Evolutionary conservation across 2,888 invertebrate species (phyloP), one percentile per base, ranked within the genome.

Genomic region (Leptopilina syphax): DNA sequence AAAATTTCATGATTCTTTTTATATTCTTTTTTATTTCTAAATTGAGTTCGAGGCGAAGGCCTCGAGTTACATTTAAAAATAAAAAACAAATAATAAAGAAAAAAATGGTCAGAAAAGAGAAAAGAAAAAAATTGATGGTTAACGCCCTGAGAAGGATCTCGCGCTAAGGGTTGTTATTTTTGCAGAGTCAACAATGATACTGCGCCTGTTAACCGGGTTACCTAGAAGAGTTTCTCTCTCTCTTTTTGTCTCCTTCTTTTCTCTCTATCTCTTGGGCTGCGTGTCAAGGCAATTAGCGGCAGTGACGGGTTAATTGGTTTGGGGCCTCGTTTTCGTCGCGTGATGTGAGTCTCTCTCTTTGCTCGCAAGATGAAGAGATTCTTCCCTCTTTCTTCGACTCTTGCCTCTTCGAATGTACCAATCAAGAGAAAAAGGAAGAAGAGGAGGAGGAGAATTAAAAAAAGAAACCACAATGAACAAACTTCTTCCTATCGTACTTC

Each of bases 251-350:
- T 50, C 76, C 84, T 80, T 83, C 82, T 85, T 83, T 34, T 34
- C 34, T 1, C 34, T 34, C 34, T 34, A 34, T 34, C 34, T 34
- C 3, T 34, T 34, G 34, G 78, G 81, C 73, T 65, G 65, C 79
- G 81, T 83, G 83, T 83, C 76, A 80, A 77, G 80, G 86, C 86
- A 89, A 89, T 89, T 89, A 89, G 87, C 84, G 80, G 81, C 84
- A 83, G 85, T 88, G 89, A 89, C 88, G 89, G 85, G 85, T 89
- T 89, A 89, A 89, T 89, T 89, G 87, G 88, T 81, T 83, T 83
- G 83, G 85, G 83, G 86, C 83, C 86, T 84, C 85, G 86, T 86
- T 87, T 89, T 89, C 87, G 89, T 89, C 88, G 87, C 88, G 87
- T 89, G 89, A 88, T 86, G 85, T 81, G 84, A 79, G 80, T 82